Conservation (phyloP, 2,888 invertebrate genomes). For the Tipula vernalis region DNA sequence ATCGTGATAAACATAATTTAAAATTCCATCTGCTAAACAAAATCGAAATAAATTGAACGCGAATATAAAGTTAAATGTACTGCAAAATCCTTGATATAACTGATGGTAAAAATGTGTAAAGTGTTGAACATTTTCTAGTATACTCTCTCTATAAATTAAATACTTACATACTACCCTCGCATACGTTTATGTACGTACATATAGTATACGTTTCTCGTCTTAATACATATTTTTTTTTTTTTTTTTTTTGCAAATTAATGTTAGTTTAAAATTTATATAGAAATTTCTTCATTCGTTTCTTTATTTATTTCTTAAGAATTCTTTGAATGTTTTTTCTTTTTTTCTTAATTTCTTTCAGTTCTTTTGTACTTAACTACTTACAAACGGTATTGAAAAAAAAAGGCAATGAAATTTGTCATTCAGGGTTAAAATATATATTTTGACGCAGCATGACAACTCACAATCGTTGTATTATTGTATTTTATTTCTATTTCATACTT, state of each 20-base stretch:
- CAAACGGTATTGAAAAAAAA: background rate
- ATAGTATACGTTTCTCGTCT: background rate
- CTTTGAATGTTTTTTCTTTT: background rate
- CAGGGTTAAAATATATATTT: background rate
- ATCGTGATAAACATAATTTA: background rate
- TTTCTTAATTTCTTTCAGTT: background rate
- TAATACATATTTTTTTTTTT: background rate
- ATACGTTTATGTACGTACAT: too few relatives aligned
- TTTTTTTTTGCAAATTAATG: background rate
- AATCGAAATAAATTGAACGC: background rate
- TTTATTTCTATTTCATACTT: background rate
- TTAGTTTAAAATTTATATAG: background rate
- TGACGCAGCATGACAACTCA: background rate
- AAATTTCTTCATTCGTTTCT: background rate
- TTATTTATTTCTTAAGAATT: background rate
- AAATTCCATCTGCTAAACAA: background rate
- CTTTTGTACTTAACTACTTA: background rate
- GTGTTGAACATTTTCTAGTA: background rate
- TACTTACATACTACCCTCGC: background rate
- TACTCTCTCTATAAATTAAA: background rate
- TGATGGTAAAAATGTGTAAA: background rate
- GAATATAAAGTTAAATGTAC: background rate
- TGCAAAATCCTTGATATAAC: background rate
- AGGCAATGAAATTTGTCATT: background rate
- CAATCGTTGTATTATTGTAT: background rate